Conservation (phyloP, 2,888 invertebrate genomes). For the Orchesella flavescens region DNA sequence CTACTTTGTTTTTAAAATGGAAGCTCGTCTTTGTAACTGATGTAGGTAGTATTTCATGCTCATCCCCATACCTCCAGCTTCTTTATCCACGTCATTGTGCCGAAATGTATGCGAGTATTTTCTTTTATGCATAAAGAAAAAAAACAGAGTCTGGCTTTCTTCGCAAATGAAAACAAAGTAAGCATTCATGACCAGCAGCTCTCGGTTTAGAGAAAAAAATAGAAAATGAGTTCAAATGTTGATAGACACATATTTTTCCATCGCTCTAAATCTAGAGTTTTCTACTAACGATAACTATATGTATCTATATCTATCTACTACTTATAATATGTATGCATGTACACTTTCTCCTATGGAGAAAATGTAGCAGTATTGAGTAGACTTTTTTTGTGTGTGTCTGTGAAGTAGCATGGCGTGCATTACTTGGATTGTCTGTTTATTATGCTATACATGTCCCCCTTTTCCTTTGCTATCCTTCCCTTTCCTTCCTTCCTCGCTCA, state of each 20-base stretch:
- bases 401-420: constrained; percentile 4
- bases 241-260: too few species aligned
- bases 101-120: not conserved
- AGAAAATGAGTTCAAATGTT: too few species aligned
- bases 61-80: not conserved
- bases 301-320: not conserved
- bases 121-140: too few species aligned
- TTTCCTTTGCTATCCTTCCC: constrained; percentile 1
- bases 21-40: not conserved
- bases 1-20: too few species aligned
- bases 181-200: not conserved
- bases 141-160: too few species aligned
- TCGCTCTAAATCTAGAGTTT: too few species aligned
- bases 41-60: constrained; percentile 1
- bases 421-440: constrained; percentile 44
- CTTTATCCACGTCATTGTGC: constrained; percentile 3
- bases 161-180: not conserved
- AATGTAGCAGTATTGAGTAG: not conserved
- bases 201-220: not conserved
- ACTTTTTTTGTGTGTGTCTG: not conserved
- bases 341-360: not conserved
- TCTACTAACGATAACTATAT: too few species aligned
- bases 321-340: too few species aligned
- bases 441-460: constrained; percentile 46
- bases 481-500: not conserved